Evolutionary conservation across 2,888 invertebrate species (phyloP), one percentile per base, ranked within the genome.

Genomic region (Choreutis nemorana): DNA sequence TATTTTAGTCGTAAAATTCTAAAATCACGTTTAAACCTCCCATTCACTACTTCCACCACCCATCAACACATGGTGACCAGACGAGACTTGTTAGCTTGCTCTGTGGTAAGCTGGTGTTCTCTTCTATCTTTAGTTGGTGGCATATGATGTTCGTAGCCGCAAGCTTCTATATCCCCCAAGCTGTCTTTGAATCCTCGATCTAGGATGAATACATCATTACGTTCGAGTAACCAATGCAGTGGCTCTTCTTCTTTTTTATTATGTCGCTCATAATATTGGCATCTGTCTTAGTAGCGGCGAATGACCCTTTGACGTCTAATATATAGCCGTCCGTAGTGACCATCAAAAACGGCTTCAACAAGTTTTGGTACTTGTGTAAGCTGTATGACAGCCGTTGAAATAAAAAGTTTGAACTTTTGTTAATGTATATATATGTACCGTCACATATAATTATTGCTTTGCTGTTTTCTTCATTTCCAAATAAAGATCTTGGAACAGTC

Each of bases 401-500:
- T 12, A 31, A 21, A 24, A 32, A 30, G 18, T 33, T 33, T 4
- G 25, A 20, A 21, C 36, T 36, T 29, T 36, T 36, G 10, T 36
- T 11, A 18, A 37, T 34, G 28, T 34, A 34, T 11, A 37, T 31
- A 32, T 34, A 31, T 7, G 34, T 34, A 14, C 34, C 36, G 24
- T 31, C 34, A 10, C 29, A 34, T 10, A 31, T 34, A 8, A 26
- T 9, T 8, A 34, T 34, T 4, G 23, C 26, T 28, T 27, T 32
- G 5, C 9, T 5, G 22, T 26, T 13, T 13, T 26, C 14, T 9
- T 26, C 9, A 26, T 26, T 12, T 14, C 14, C 14, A 31, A 32
- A 36, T 16, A 35, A 21, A 13, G 16, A 18, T 31, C 28, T 37
- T 30, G 37, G 33, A 14, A 37, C 24, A 7, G 26, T 14, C 12